Base-by-base conservation (phyloP, 2,113 vertebrate genomes). In the Gambusia holbrooki region DNA sequence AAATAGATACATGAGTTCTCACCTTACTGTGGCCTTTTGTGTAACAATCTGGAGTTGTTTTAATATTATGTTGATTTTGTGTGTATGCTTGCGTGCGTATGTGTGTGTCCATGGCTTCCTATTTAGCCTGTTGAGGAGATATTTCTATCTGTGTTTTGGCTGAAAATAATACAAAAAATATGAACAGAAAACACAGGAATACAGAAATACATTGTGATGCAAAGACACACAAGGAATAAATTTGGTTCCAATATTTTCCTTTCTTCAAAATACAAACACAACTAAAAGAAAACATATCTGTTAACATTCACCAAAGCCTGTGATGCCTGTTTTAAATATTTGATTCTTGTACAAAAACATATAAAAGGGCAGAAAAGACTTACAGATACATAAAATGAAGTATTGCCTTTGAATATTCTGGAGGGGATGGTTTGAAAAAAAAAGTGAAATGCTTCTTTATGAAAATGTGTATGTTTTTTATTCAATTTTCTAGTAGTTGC, bases 391-490 rank as follows among this genome's bases (percentile, higher is more conserved):
- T 84, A 87, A 90, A 87, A 95, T 81, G 65, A 88, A 90, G 92
- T 93, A 97, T 96, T 96, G 96, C 96, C 96, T 97, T 98, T 96
- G 82, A 95, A 86, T 87, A 90, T 87, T 91, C 79, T 89, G 94
- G 93, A 95, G 92, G 94, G 94, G 94, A 94, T 88, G 82, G 93
- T 90, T 92, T 78, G 66, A 88, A 89, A 89, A 84, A 84, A 85
- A 93, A 94, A 93, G 91, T 94, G 94, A 96, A 96, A 94, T 92
- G 95, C 95, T 97, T 98, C 97, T 97, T 97, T 95, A 96, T 94
- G 88, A 94, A 91, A 96, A 96, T 95, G 95, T 98, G 96, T 98
- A 96, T 96, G 96, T 98, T 99, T 99, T 99, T 95, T 98, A 98
- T 97, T 96, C 95, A 94, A 97, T 98, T 98, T 98, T 96, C 96